Conservation (phyloP, 2,888 invertebrate species). For the Tineola bisselliella region DNA sequence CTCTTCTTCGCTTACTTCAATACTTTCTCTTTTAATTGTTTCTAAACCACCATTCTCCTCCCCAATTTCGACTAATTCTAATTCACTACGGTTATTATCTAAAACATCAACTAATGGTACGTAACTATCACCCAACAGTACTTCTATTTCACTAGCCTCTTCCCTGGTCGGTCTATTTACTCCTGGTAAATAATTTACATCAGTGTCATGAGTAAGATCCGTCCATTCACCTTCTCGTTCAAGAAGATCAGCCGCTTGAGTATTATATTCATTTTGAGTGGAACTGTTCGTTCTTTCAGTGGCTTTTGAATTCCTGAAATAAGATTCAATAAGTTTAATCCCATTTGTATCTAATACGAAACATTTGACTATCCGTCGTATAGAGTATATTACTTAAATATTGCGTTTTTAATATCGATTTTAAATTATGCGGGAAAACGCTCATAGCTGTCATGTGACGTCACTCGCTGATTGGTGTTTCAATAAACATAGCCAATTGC, state of each 20-base stretch:
- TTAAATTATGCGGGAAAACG: no score
- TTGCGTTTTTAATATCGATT: no score
- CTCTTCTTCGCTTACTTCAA: no score
- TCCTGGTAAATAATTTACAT: constrained; percentile 41
- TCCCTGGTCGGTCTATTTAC: constrained; percentile 28
- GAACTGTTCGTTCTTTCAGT: not conserved
- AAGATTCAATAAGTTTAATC: no score
- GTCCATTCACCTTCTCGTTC: constrained; percentile 24
- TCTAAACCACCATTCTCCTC: no score
- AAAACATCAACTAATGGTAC: constrained; percentile 25
- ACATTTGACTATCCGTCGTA: no score
- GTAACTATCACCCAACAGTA: constrained; percentile 30
- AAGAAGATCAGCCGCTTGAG: constrained; percentile 4
- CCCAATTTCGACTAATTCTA: constrained; percentile 19
- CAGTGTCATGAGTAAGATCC: constrained; percentile 49
- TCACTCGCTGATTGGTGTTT: no score
- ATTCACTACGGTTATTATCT: constrained; percentile 18
- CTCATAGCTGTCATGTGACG: no score
- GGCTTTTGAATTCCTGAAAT: not conserved
- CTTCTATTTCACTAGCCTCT: constrained; percentile 37
- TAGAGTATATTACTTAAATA: no score
- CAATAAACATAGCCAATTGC: no score
- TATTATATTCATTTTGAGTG: not conserved
- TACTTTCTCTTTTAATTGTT: constrained; percentile 7
- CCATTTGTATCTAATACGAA: no score